Base-by-base conservation (phyloP, 2,888 invertebrate species). In the Philhelius pedissequus region DNA sequence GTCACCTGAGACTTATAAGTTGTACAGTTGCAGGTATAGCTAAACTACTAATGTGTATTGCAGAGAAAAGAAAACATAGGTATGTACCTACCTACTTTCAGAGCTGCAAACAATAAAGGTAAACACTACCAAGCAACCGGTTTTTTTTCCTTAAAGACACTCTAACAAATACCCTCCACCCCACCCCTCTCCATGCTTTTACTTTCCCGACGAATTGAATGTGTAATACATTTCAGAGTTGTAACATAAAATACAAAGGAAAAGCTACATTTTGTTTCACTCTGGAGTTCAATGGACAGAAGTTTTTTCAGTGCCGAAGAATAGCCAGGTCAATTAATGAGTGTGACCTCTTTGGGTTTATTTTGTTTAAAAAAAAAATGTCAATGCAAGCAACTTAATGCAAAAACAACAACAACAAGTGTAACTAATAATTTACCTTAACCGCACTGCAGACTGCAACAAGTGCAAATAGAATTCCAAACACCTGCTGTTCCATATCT, bases 401-500 rank as follows among this genome's bases (percentile, higher is more conserved):
- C n/a, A 38, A 25, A 22, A 48, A 48, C 20, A 48, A 48, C 2
- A 13, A 22, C 45, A 45, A 18, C 18, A 1, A 45, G 13, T 45
- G 1, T 25, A n/a, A n/a, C n/a, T 7, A 35, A 32, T 66, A 6
- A 70, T 81, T 88, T 87, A 89, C 89, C 89, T 88, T 88, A 60
- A 87, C 84, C 45, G 88, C 88, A 86, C 83, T 88, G 75, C 87
- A 87, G 66, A 86, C 87, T 78, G 88, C 88, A 74, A 89, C 78
- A 73, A 89, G 81, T 52, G 86, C 88, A 76, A 89, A 87, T 62
- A 88, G 68, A 80, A 89, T 87, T 86, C 87, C 87, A 77, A 87
- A 81, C 30, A 87, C 58, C 77, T 86, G 88, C 48, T 87, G 87
- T 87, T 52, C 86, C 88, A 88, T 88, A n/a, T 8, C 20, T 79